These are phyloP conservation scores for Piscicola geometra DNA, from an alignment of 2,888 invertebrate genomes.

Conservation along the genomic window DNA sequence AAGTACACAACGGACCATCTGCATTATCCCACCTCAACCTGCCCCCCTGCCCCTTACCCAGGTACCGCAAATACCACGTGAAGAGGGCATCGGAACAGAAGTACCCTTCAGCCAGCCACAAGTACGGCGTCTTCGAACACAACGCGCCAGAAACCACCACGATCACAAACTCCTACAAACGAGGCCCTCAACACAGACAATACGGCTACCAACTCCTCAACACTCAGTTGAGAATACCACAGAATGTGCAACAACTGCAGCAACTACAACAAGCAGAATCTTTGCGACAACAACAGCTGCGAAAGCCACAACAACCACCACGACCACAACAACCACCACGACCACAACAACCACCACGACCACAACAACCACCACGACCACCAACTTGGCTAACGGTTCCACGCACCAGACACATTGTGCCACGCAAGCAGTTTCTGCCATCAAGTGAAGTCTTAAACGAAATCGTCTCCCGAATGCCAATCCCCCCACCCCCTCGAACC, in stretches of 20 bases:
- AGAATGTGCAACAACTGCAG: neutral
- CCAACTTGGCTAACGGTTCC: neutral
- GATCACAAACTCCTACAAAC: neutral
- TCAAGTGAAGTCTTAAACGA: neutral
- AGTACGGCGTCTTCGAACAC: slow-evolving; percentile 3
- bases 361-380: slow-evolving; percentile 13
- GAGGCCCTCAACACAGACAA: neutral
- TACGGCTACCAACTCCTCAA: neutral
- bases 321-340: slow-evolving; percentile 8
- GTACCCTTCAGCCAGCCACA: neutral
- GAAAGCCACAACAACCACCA: slow-evolving; percentile 4
- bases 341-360: slow-evolving; percentile 2
- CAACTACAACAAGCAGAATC: neutral
- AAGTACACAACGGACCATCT: neutral
- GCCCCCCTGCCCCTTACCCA: slow-evolving; percentile 4
- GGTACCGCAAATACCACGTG: neutral
- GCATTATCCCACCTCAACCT: slow-evolving; percentile 10
- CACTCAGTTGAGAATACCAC: too few relatives aligned
- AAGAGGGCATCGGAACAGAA: neutral
- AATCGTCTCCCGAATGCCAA: neutral
- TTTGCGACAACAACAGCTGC: neutral
- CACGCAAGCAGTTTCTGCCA: neutral
- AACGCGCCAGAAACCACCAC: neutral
- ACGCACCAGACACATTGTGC: neutral
- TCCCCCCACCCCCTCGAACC: neutral